These are phyloP conservation scores for Lumbricus terrestris DNA, from an alignment of 2,888 invertebrate species.

Conservation along the genomic window DNA sequence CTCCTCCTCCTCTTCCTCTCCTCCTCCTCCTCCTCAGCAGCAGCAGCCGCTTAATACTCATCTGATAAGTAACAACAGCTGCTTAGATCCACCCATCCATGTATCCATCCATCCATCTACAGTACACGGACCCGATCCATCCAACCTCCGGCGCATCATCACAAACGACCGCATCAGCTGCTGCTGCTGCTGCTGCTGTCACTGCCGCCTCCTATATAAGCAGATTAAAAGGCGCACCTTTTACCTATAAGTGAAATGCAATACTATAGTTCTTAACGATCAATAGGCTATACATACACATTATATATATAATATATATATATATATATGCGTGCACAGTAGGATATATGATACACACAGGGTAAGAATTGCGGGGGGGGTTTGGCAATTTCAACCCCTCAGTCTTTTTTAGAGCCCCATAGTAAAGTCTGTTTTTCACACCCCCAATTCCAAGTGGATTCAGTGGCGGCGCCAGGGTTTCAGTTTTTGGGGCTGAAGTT, in stretches of 20 bases:
- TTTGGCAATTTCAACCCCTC: too few species aligned
- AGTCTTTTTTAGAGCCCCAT: too few species aligned
- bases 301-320: background rate
- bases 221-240: background rate
- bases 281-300: too few species aligned
- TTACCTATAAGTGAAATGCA: background rate
- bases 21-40: background rate
- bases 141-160: background rate
- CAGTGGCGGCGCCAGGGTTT: too few species aligned
- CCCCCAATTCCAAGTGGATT: too few species aligned
- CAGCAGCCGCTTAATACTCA: background rate
- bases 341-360: too few species aligned
- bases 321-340: background rate
- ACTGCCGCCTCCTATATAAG: background rate
- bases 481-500: too few species aligned
- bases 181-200: background rate
- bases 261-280: background rate
- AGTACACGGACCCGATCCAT: too few species aligned
- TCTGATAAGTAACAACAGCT: background rate
- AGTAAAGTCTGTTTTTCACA: too few species aligned
- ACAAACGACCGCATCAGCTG: background rate
- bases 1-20: background rate
- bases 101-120: too few species aligned
- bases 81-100: background rate
- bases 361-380: too few species aligned